These are phyloP conservation scores for Temnothorax rugatulus DNA, from an alignment of 2,888 invertebrate genomes.

Conservation along the genomic window DNA sequence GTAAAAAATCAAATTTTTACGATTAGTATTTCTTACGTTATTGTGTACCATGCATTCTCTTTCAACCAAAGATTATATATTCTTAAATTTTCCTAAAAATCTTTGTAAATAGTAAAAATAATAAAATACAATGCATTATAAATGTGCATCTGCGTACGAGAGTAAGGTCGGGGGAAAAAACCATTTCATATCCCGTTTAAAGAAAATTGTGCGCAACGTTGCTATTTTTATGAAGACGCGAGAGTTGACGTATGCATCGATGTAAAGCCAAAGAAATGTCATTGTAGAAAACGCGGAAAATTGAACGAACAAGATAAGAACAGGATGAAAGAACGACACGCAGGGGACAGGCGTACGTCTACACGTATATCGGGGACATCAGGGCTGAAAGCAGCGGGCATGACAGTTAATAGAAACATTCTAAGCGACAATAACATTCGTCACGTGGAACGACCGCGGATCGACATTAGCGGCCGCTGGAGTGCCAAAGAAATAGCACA, in stretches of 20 bases:
- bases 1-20: not conserved
- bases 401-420: slow-evolving; percentile 40
- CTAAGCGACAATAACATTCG: slow-evolving; percentile 27
- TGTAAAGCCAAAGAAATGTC: slow-evolving; percentile 43
- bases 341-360: too few species aligned
- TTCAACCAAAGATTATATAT: not conserved
- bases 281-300: slow-evolving; percentile 20
- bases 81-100: not conserved
- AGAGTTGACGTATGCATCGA: slow-evolving; percentile 28
- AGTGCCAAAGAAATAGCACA: slow-evolving; percentile 26
- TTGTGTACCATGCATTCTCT: too few species aligned
- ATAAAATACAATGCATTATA: not conserved
- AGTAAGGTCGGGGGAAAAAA: not conserved
- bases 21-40: not conserved
- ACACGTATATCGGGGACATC: not conserved
- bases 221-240: slow-evolving; percentile 14
- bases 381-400: not conserved
- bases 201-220: slow-evolving; percentile 12
- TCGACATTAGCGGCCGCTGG: slow-evolving; percentile 9
- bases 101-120: not conserved
- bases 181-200: not conserved
- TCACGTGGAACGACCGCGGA: not conserved
- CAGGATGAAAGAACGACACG: not conserved
- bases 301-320: slow-evolving; percentile 34
- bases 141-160: not conserved